phyloP scores from a whole-genome alignment of 2,888 invertebrate genomes.

The Morpho deidamia region DNA sequence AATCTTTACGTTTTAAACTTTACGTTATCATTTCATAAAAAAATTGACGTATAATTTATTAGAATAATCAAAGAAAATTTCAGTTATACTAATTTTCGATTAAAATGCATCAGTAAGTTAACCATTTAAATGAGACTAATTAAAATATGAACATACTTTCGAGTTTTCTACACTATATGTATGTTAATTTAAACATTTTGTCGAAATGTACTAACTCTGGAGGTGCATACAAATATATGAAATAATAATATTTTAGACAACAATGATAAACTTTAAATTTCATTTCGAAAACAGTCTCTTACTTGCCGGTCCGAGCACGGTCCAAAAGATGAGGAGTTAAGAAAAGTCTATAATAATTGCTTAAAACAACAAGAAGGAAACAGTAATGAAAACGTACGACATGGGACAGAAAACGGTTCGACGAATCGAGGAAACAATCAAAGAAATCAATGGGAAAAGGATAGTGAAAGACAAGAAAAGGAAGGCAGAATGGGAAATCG shows the following conservation, averaged over 20 bases:
- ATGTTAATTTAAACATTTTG: no score
- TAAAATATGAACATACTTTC: no score
- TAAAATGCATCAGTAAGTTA: no score
- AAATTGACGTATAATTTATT: no score
- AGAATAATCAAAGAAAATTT: no score
- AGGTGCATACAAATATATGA: not conserved
- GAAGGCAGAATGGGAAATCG: conserved; percentile 24
- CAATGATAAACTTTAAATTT: not conserved
- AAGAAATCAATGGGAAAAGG: conserved; percentile 32
- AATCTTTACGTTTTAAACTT: no score
- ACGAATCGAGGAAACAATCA: conserved; percentile 40
- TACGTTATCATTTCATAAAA: no score
- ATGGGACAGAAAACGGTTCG: conserved; percentile 43
- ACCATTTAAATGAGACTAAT: no score
- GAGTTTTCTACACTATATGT: no score
- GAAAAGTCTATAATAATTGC: conserved; percentile 77
- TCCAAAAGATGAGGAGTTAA: conserved; percentile 77
- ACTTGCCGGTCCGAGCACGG: conserved; percentile 80
- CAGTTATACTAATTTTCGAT: no score
- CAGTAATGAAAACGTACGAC: conserved; percentile 34
- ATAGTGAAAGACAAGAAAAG: conserved; percentile 31
- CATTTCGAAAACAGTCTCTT: conserved; percentile 51
- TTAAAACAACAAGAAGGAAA: conserved; percentile 61
- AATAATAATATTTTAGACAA: not conserved
- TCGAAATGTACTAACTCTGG: no score